Evolutionary conservation across 2,797 vertebrate genomes (phyloP).

Genomic region (Myotis myotis): DNA sequence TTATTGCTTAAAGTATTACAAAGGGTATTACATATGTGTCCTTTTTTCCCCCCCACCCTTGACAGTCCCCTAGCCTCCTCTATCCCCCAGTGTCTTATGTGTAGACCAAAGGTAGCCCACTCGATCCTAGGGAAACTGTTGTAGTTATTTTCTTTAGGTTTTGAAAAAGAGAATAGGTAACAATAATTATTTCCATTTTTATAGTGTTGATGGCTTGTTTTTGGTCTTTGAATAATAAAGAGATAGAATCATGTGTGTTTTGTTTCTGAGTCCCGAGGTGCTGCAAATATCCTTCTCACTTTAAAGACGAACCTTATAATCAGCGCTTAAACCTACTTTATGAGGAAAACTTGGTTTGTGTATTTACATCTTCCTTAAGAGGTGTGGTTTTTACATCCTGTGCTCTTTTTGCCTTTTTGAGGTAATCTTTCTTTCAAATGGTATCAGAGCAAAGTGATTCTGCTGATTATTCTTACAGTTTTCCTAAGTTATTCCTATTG

Average conservation of each 20-base stretch:
- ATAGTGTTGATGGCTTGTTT: not conserved
- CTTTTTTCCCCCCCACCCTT: too few species aligned
- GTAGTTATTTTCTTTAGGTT: slow-evolving; percentile 12
- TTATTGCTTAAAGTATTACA: too few species aligned
- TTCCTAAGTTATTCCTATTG: slow-evolving; percentile 33
- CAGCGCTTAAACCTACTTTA: not conserved
- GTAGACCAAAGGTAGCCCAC: not conserved
- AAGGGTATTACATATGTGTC: too few species aligned
- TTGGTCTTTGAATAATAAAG: slow-evolving; percentile 19
- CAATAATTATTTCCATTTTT: not conserved
- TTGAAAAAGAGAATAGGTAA: not conserved
- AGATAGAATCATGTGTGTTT: not conserved
- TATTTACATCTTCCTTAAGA: slow-evolving; percentile 25
- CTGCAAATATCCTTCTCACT: slow-evolving; percentile 30
- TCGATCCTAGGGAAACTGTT: not conserved
- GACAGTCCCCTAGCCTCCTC: too few species aligned
- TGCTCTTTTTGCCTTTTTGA: slow-evolving; percentile 36
- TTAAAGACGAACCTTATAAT: slow-evolving; percentile 3
- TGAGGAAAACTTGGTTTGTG: not conserved
- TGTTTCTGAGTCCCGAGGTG: not conserved
- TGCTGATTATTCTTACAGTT: slow-evolving; percentile 15
- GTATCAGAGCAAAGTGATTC: not conserved
- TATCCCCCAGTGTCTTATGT: too few species aligned
- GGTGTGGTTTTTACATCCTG: slow-evolving; percentile 36
- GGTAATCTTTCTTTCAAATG: slow-evolving; percentile 27